These are phyloP conservation scores for Protosalanx chinensis DNA, from an alignment of 2,797 vertebrate species.

Conservation along the genomic window DNA sequence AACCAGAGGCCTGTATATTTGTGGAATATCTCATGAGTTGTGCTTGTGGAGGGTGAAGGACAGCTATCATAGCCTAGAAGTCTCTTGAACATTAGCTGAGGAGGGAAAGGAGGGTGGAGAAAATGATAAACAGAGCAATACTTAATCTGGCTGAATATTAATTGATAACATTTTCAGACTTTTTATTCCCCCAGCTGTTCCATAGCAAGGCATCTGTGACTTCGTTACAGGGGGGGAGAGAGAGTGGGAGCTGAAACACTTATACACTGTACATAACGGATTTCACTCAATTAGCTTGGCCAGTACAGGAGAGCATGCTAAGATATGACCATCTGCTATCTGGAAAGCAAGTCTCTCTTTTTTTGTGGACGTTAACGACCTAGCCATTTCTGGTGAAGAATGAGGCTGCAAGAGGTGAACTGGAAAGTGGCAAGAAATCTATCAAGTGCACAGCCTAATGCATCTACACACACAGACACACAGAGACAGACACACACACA, in stretches of 20 bases:
- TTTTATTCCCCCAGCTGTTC: not conserved
- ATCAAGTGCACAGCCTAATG: slow-evolving; percentile 10
- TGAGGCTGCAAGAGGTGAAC: slow-evolving; percentile 14
- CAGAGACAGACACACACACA: slow-evolving; percentile 19
- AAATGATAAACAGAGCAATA: not conserved
- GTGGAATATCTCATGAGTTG: too few relatives aligned
- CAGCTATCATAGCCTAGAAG: too few relatives aligned
- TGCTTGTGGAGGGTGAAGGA: too few relatives aligned
- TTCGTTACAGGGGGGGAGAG: too few relatives aligned
- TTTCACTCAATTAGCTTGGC: not conserved
- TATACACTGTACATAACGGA: not conserved
- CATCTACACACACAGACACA: slow-evolving; percentile 18
- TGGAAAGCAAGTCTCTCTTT: not conserved
- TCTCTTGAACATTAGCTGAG: too few relatives aligned
- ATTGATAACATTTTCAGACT: not conserved
- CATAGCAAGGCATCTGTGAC: not conserved
- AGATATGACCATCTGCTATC: not conserved
- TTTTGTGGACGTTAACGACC: not conserved
- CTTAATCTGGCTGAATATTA: not conserved
- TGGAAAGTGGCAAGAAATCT: slow-evolving; percentile 30
- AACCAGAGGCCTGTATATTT: too few relatives aligned
- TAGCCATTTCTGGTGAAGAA: not conserved
- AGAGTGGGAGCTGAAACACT: not conserved
- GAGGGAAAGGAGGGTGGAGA: too few relatives aligned
- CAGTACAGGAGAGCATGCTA: not conserved